phyloP scores from a whole-genome alignment of 2,797 vertebrate genomes.

The Malacoctenus gilli region DNA sequence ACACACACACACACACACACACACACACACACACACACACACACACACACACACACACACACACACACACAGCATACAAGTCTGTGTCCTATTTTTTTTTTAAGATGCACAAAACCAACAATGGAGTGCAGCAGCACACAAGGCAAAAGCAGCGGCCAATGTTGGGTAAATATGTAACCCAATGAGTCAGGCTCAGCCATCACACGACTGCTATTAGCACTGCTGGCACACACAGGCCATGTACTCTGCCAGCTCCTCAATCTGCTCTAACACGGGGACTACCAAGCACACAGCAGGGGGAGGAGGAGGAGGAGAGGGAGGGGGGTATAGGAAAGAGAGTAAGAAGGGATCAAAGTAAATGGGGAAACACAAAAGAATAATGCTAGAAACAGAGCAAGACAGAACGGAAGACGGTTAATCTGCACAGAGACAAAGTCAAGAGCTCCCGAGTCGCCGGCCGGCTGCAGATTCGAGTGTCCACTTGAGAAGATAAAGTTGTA shows the following conservation, averaged over 20 bases:
- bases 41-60: constrained; percentile 37
- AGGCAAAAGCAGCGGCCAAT: constrained; percentile 32
- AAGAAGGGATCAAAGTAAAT: too few relatives aligned
- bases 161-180: constrained; percentile 64
- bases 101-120: constrained; percentile 31
- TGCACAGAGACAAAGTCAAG: constrained; percentile 60
- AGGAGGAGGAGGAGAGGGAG: too few relatives aligned
- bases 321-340: too few relatives aligned
- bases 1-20: too few relatives aligned
- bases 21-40: too few relatives aligned
- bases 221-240: constrained; percentile 54
- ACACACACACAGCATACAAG: constrained; percentile 44
- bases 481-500: constrained; percentile 44
- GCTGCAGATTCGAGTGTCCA: constrained; percentile 45
- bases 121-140: constrained; percentile 48
- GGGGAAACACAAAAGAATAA: too few relatives aligned
- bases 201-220: constrained; percentile 71
- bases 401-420: constrained; percentile 51
- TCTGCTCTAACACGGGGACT: constrained; percentile 58
- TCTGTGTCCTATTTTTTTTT: constrained; percentile 50
- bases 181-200: constrained; percentile 71
- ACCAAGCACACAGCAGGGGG: constrained; percentile 30
- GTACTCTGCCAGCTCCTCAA: constrained; percentile 61
- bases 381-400: constrained; percentile 6
- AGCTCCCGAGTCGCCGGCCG: constrained; percentile 44